phyloP scores from a whole-genome alignment of 2,797 vertebrate genomes.

The Falco berigora region DNA sequence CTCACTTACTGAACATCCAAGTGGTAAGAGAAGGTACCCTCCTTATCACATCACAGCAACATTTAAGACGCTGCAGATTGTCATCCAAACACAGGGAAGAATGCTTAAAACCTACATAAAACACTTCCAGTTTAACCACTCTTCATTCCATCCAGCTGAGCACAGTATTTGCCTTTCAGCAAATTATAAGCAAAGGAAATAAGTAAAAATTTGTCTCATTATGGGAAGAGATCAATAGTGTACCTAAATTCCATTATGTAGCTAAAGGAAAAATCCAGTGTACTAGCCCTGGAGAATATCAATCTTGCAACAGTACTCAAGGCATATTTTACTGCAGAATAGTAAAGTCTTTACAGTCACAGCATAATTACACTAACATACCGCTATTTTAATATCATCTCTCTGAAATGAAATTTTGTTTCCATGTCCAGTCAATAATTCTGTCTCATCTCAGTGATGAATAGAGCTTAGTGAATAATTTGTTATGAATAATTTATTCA shows the following conservation, averaged over 20 bases:
- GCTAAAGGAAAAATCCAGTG: slow-evolving; percentile 23
- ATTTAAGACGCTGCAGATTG: not conserved
- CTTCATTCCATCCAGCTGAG: not conserved
- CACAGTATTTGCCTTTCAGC: not conserved
- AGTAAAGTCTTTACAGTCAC: slow-evolving; percentile 29
- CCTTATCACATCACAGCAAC: not conserved
- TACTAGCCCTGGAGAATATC: not conserved
- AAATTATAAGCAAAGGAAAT: not conserved
- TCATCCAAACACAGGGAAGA: not conserved
- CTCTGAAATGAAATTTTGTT: slow-evolving; percentile 55
- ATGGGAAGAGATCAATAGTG: slow-evolving; percentile 12
- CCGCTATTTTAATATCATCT: slow-evolving; percentile 3
- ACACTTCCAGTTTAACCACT: not conserved
- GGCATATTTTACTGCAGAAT: slow-evolving; percentile 31
- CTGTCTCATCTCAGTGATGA: slow-evolving; percentile 49
- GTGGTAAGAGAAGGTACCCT: not conserved
- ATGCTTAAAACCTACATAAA: not conserved
- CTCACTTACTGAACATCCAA: not conserved
- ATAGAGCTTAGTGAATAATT: slow-evolving; percentile 46
- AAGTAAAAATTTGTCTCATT: not conserved
- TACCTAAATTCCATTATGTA: not conserved
- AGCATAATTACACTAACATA: slow-evolving; percentile 40
- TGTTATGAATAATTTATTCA: slow-evolving; percentile 55
- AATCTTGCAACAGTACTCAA: slow-evolving; percentile 29
- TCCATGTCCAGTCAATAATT: slow-evolving; percentile 62